Evolutionary conservation across 2,797 vertebrate genomes (phyloP), one percentile per base, ranked within the genome.

Genomic region (Acanthurus lineatus): DNA sequence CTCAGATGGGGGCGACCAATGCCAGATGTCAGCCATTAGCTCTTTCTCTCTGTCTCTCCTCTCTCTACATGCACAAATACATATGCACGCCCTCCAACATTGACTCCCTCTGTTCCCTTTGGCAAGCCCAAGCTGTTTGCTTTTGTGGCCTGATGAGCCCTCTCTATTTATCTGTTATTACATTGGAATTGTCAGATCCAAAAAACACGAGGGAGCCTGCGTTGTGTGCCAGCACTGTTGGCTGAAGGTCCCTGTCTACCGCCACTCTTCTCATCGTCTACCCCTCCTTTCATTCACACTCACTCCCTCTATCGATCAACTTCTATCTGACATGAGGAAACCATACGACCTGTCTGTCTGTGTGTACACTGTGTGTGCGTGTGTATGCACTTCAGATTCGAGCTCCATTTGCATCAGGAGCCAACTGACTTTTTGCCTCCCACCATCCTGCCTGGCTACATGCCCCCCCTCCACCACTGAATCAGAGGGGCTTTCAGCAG

Each of bases 91-190:
- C 85, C 84, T 84, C 86, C 89, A 87, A 90, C 90, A 86, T 69
- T 75, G 83, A 89, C 91, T 85, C 90, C 86, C 89, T 93, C 91
- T 89, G 92, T 94, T 93, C 92, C 89, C 89, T 86, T 92, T 95
- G 92, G 93, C 94, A 91, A 88, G 84, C 91, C 88, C 92, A 89
- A 91, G 92, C 93, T 94, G 94, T 95, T 95, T 95, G 92, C 93
- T 92, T 94, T 94, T 93, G 92, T 92, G 92, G 89, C 86, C 89
- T 90, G 90, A 93, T 73, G 89, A 94, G 91, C 87, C 90, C 90
- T 91, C 91, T 93, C 92, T 92, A 93, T 95, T 94, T 94, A 94
- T 94, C 91, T 94, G 93, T 94, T 94, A 94, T 95, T 94, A 94
- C 89, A 91, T 86, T 94, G 89, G 90, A 93, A 92, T 91, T 92